A percentile compares a stretch with the other conserved stretches of the same genome.
Conservation (phyloP, 2,888 invertebrate species). For the Cataglyphis albicans region DNA sequence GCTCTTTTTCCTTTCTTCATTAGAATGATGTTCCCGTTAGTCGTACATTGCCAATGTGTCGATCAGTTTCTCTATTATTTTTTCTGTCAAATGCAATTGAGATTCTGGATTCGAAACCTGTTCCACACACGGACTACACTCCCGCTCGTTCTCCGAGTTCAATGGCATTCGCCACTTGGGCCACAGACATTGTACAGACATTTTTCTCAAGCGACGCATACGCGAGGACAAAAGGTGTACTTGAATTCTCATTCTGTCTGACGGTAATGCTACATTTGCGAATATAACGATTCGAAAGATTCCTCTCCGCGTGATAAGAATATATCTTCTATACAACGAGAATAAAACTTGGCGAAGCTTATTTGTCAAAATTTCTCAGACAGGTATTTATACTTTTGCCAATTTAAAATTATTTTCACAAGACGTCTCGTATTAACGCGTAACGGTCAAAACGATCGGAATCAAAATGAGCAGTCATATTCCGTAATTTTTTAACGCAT, state of each 20-base stretch:
- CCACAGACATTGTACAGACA: slow-evolving; percentile 64
- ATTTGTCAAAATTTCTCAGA: neutral
- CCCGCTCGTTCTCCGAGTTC: slow-evolving; percentile 64
- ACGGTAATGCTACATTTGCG: slow-evolving; percentile 45
- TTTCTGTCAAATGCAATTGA: slow-evolving; percentile 68
- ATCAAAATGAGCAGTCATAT: neutral
- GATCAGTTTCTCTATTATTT: slow-evolving; percentile 72
- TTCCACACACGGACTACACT: slow-evolving; percentile 63
- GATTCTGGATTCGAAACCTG: slow-evolving; percentile 75
- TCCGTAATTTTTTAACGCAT: neutral
- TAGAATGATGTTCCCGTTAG: neutral
- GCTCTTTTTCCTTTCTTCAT: neutral
- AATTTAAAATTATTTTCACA: neutral
- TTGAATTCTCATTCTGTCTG: slow-evolving; percentile 59
- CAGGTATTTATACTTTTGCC: neutral
- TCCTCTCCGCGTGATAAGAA: neutral
- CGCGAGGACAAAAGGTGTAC: slow-evolving; percentile 71
- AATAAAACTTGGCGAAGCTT: neutral
- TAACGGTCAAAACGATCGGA: no score
- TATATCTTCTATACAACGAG: neutral
- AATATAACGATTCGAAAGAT: slow-evolving; percentile 56
- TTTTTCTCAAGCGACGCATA: slow-evolving; percentile 66
- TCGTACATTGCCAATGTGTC: slow-evolving; percentile 48
- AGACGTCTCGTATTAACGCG: neutral
- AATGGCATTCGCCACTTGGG: slow-evolving; percentile 74